These are phyloP conservation scores for Callosobruchus maculatus DNA, from an alignment of 2,888 invertebrate species.

Conservation along the genomic window DNA sequence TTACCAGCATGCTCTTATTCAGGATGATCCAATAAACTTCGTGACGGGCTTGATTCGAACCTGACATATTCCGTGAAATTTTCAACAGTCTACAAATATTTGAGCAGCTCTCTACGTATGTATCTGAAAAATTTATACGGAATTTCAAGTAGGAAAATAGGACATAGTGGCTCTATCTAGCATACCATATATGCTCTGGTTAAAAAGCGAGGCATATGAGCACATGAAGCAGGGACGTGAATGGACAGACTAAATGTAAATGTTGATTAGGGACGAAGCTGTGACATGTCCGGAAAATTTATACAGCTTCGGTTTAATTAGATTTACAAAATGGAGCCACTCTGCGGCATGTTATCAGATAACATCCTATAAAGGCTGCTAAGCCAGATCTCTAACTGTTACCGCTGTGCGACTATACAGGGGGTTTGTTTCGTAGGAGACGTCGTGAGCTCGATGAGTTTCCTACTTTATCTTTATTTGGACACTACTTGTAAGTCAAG, in stretches of 20 bases:
- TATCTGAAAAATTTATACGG: not conserved
- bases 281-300: not conserved
- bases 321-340: not conserved
- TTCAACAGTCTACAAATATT: too few relatives aligned
- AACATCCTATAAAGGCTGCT: not conserved
- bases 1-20: too few relatives aligned
- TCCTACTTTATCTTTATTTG: too few relatives aligned
- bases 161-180: not conserved
- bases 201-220: not conserved
- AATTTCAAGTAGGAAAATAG: not conserved
- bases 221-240: not conserved
- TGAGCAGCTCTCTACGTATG: too few relatives aligned
- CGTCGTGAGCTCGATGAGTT: too few relatives aligned
- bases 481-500: too few relatives aligned
- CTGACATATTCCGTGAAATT: too few relatives aligned
- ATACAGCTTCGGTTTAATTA: not conserved
- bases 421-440: too few relatives aligned
- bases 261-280: not conserved
- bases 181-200: not conserved
- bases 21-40: too few relatives aligned
- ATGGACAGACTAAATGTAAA: not conserved
- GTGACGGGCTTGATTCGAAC: too few relatives aligned
- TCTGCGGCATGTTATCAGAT: not conserved
- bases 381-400: too few relatives aligned
- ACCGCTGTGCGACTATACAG: too few relatives aligned